Conservation (phyloP, 2,888 invertebrate genomes). For the Achlya flavicornis region DNA sequence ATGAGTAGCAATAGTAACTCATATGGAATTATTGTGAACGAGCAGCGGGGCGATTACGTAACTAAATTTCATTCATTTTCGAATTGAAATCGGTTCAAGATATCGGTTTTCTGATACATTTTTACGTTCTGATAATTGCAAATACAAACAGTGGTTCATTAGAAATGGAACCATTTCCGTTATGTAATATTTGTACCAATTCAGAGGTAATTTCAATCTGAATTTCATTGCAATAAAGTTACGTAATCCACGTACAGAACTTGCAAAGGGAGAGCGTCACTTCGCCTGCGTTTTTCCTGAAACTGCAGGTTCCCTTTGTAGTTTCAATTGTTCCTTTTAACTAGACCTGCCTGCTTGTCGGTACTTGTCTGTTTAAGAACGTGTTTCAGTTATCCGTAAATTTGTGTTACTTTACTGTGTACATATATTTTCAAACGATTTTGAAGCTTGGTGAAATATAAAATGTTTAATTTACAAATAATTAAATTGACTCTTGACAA, state of each 20-base stretch:
- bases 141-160: too few species aligned
- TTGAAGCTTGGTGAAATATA: background rate
- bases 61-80: too few species aligned
- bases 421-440: background rate
- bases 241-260: too few species aligned
- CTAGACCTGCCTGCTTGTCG: slow-evolving; percentile 18
- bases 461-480: too few species aligned
- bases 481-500: too few species aligned
- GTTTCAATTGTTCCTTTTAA: slow-evolving; percentile 26
- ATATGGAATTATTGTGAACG: background rate
- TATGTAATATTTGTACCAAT: too few species aligned
- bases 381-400: background rate
- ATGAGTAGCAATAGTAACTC: background rate
- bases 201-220: too few species aligned
- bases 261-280: background rate
- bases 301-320: slow-evolving; percentile 18
- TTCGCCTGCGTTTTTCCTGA: slow-evolving; percentile 12
- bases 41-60: background rate
- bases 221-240: too few species aligned
- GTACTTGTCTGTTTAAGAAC: slow-evolving; percentile 17
- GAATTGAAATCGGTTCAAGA: too few species aligned
- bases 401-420: background rate
- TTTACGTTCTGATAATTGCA: too few species aligned
- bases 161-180: too few species aligned
- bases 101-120: too few species aligned